A percentile compares a stretch with the other conserved stretches of the same genome.
Evolutionary conservation across 2,113 vertebrate species (phyloP).

Genomic region (Vombatus ursinus): DNA sequence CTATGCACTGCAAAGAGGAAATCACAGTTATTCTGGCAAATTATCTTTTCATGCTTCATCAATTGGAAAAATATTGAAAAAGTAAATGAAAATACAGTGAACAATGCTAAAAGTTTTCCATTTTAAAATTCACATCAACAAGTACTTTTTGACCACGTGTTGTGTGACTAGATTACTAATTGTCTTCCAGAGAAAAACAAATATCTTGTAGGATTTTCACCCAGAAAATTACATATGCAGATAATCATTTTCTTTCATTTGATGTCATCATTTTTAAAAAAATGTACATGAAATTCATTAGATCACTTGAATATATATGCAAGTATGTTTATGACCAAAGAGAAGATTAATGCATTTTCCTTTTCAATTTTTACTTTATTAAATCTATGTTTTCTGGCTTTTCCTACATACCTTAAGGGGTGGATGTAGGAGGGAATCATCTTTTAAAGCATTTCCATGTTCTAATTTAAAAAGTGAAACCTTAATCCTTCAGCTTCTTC

Average conservation of each 20-base stretch:
- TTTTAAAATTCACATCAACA: constrained; percentile 59
- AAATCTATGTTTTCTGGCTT: constrained; percentile 2
- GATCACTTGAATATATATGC: not conserved
- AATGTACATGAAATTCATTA: not conserved
- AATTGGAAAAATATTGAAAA: constrained; percentile 31
- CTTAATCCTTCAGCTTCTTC: constrained; percentile 31
- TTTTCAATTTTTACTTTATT: constrained; percentile 31
- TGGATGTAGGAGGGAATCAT: constrained; percentile 24
- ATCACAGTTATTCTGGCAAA: not conserved
- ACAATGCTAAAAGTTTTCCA: constrained; percentile 15
- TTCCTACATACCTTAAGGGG: not conserved
- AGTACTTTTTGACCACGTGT: constrained; percentile 41
- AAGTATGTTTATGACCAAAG: not conserved
- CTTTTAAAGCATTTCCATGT: not conserved
- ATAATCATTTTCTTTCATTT: not conserved
- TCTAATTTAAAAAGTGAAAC: constrained; percentile 36
- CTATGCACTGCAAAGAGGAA: not conserved
- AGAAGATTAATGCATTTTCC: constrained; percentile 23
- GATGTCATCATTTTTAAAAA: not conserved
- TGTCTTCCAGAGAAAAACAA: constrained; percentile 31
- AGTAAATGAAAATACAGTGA: constrained; percentile 22
- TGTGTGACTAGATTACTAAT: constrained; percentile 2
- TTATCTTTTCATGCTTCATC: constrained; percentile 31
- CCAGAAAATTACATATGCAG: not conserved
- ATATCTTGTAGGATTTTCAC: not conserved